Base-by-base conservation (phyloP, 1,140 invertebrate genomes). In the Phenacoccus solenopsis region DNA sequence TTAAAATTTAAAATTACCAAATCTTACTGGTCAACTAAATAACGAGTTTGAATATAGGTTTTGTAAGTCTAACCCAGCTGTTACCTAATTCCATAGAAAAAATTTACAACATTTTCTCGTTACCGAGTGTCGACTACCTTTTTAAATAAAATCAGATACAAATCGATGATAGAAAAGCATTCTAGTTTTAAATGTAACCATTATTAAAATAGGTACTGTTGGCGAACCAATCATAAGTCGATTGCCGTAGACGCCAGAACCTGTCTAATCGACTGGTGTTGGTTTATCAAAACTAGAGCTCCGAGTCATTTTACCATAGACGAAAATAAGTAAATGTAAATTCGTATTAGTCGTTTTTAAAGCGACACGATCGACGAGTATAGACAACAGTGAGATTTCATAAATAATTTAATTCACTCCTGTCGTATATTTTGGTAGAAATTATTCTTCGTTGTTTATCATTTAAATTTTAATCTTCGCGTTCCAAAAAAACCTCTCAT, bases 211-310 rank as follows among this genome's bases (percentile, higher is more conserved):
- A 49, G 30, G 30, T 32, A 32, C 12, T 49, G 38, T 49, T 49
- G 38, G 38, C 16, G 20, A 49, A 49, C 12, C 20, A 49, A 49
- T 49, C 38, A 49, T 49, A 49, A 49, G 38, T 49, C 13, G 38
- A 49, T 49, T 49, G 38, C 38, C n/a, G n/a, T n/a, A 49, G 38
- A 49, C 38, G 38, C 20, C 20, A 16, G 16, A 64, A 64, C 59
- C 22, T 25, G 59, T 64, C 25, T 27, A 64, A 64, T 27, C 22
- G 16, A 2, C 10, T 64, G 59, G 20, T 64, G 22, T 64, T 64
- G 59, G 16, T 25, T 64, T 64, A 22, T 64, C 59, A 64, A 64
- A 64, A 64, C 59, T 64, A 64, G 59, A 64, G 59, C 59, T 64
- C 9, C 59, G 25, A 64, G 59, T 16, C 25, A 49, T 49, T 49